A percentile compares a stretch with the other conserved stretches of the same genome.
Evolutionary conservation across 2,797 vertebrate species (phyloP).

Genomic region (Melanotaenia pygmaea): DNA sequence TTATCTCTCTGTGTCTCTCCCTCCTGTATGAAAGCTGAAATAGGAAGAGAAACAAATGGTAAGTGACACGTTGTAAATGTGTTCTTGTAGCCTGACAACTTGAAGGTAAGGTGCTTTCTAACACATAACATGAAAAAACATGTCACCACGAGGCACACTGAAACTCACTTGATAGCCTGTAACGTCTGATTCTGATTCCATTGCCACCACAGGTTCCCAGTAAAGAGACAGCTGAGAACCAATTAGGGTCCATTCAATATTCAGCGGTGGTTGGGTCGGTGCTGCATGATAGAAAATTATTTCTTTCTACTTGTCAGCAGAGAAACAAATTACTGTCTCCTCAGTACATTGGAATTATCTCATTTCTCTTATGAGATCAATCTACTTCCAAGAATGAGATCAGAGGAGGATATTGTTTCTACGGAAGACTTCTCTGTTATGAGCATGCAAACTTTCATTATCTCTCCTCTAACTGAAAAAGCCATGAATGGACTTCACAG

Average conservation of each 20-base stretch:
- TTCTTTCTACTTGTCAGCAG: conserved; percentile 33
- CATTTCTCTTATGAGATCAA: conserved; percentile 20
- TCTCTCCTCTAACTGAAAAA: neutral
- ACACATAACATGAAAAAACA: conserved; percentile 20
- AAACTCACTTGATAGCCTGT: conserved; percentile 92
- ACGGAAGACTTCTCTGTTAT: neutral
- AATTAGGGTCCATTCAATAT: conserved; percentile 93
- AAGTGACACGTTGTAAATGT: conserved; percentile 25
- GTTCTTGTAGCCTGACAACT: conserved; percentile 23
- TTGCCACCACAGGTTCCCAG: conserved; percentile 93
- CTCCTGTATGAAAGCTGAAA: conserved; percentile 90
- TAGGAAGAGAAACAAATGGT: conserved; percentile 13
- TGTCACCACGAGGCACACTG: neutral
- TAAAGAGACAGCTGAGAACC: conserved; percentile 90
- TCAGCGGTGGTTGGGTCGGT: conserved; percentile 91
- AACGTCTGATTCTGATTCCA: conserved; percentile 94
- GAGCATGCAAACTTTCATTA: conserved; percentile 13
- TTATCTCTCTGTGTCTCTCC: conserved; percentile 82
- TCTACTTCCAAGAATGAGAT: conserved; percentile 10
- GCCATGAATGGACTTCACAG: neutral
- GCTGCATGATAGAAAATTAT: conserved; percentile 78
- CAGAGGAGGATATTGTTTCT: neutral
- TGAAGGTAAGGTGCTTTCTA: neutral
- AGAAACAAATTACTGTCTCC: conserved; percentile 33
- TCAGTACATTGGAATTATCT: conserved; percentile 11